Base-by-base conservation (phyloP, 2,888 invertebrate species). In the Kuschelorhynchus macadamiae region DNA sequence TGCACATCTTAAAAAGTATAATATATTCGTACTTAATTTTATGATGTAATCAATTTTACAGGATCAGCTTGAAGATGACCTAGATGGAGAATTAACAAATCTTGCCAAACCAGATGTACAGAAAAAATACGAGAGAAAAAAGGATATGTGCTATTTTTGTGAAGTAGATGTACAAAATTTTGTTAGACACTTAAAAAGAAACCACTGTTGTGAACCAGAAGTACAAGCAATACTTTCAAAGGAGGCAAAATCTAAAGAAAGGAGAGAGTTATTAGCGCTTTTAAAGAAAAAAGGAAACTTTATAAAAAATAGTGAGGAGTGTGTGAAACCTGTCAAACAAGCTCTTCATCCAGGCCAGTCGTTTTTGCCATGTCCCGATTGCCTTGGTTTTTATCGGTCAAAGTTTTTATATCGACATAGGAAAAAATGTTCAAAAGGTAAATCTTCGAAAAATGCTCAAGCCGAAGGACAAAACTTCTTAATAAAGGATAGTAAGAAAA, bases 381-480 rank as follows among this genome's bases (percentile, higher is more conserved):
- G 36, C 11, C 36, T 36, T 36, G 9, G 36, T 11, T 36, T 36
- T 9, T 36, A 36, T n/a, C 4, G 36, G 11, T 36, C 36, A 7
- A 36, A 36, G 2, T 36, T 36, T 36, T 36, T 36, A 36, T 36
- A 36, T 11, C 4, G 36, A 12, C 36, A 36, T 11, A 36, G 4
- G 11, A 36, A 36, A 36, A 36, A n/a, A 11, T 36, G 36, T 11
- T 25, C 7, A 25, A 36, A 9, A 36, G 33, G 18, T 20, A 21
- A 44, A 16, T 16, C n/a, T 7, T 12, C 32, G 14, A 60, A 53
- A 55, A 44, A 21, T 30, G 21, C 20, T 17, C 61, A 21, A 39
- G 25, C 62, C 3, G 42, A 56, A 12, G 47, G 39, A 1, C 57
- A 57, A 60, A 49, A 11, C 8, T 17, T 49, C 4, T 42, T 64